Conservation (phyloP, 2,888 invertebrate genomes). For the Xestobium rufovillosum region DNA sequence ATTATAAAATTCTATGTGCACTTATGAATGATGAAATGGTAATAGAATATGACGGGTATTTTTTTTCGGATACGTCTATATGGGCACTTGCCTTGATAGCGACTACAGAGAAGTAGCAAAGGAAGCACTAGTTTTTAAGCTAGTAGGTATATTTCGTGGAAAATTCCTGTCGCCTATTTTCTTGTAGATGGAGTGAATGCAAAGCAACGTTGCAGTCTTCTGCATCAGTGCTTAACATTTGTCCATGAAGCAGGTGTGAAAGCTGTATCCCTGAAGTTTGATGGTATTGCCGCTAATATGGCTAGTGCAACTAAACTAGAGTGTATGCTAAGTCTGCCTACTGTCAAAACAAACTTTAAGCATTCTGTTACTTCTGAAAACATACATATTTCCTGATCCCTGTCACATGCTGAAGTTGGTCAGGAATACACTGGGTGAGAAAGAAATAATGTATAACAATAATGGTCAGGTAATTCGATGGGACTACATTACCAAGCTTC, state of each 20-base stretch:
- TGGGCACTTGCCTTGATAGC: constrained; percentile 1
- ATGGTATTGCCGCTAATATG: background rate
- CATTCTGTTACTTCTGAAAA: too few species aligned
- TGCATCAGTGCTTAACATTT: background rate
- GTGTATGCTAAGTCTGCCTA: too few species aligned
- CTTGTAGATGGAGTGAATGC: constrained; percentile 3
- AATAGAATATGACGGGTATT: background rate
- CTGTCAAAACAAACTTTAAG: too few species aligned
- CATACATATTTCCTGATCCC: too few species aligned
- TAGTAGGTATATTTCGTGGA: constrained; percentile 5
- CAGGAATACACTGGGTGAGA: too few species aligned
- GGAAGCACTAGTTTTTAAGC: constrained; percentile 5
- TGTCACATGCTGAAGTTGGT: too few species aligned
- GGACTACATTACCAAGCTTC: too few species aligned
- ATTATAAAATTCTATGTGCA: background rate
- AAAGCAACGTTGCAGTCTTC: background rate
- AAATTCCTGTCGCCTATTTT: constrained; percentile 9
- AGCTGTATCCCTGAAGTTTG: background rate
- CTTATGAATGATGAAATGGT: background rate
- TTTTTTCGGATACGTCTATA: constrained; percentile 4
- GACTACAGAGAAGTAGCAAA: constrained; percentile 2
- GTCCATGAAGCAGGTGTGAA: background rate
- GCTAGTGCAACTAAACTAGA: too few species aligned
- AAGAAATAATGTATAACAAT: too few species aligned
- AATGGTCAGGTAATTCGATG: too few species aligned